Conservation (phyloP, 2,888 invertebrate species). For the Polydrusus tereticollis region DNA sequence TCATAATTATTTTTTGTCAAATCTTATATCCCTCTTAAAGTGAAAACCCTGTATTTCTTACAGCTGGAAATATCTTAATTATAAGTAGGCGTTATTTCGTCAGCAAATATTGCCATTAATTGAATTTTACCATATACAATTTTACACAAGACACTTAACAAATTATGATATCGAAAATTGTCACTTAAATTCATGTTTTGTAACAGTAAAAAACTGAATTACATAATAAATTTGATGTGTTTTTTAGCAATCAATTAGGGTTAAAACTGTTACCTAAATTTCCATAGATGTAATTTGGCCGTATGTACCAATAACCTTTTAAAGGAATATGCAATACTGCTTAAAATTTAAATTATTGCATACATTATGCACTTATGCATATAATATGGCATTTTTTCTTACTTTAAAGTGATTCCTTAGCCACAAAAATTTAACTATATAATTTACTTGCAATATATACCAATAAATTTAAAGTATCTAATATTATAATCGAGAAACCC, state of each 20-base stretch:
- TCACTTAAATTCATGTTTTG: slow-evolving; percentile 10
- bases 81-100: not conserved
- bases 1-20: too few relatives aligned
- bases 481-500: too few relatives aligned
- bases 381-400: too few relatives aligned
- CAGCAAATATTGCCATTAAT: not conserved
- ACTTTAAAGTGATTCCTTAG: too few relatives aligned
- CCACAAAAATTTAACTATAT: too few relatives aligned
- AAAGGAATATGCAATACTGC: not conserved
- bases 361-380: not conserved
- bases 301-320: slow-evolving; percentile 2
- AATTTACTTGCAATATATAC: too few relatives aligned
- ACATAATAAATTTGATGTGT: not conserved
- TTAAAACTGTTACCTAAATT: slow-evolving; percentile 7
- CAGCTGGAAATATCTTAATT: too few relatives aligned
- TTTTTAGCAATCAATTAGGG: slow-evolving; percentile 6
- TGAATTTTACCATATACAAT: not conserved
- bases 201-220: not conserved
- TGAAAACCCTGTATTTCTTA: too few relatives aligned
- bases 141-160: slow-evolving; percentile 1
- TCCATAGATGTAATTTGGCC: slow-evolving; percentile 3
- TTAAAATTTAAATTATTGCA: too few relatives aligned
- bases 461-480: too few relatives aligned
- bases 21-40: too few relatives aligned
- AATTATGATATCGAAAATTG: not conserved